A percentile compares a stretch with the other conserved stretches of the same genome.
These are phyloP conservation scores for Automeris io DNA, from an alignment of 2,888 invertebrate genomes.

Conservation along the genomic window DNA sequence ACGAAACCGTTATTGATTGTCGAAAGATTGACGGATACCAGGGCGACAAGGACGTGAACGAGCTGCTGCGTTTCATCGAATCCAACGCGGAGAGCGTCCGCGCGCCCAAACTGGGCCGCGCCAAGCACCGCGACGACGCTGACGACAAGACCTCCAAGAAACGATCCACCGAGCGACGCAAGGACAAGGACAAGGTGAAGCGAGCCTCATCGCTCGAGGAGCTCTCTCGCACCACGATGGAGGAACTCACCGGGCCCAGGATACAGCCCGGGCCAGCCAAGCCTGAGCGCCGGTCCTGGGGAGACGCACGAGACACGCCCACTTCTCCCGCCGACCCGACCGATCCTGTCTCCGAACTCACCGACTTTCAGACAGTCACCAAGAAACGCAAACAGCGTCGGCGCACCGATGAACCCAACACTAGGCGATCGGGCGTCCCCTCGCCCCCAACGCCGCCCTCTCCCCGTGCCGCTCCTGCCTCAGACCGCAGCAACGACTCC, in stretches of 20 bases:
- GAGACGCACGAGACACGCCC: slow-evolving; percentile 69
- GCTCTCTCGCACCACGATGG: slow-evolving; percentile 85
- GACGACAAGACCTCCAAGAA: slow-evolving; percentile 68
- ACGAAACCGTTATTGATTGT: slow-evolving; percentile 76
- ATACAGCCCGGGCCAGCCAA: slow-evolving; percentile 50
- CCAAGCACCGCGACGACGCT: slow-evolving; percentile 59
- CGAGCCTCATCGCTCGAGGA: slow-evolving; percentile 89
- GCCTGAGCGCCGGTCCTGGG: slow-evolving; percentile 80
- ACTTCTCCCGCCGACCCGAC: slow-evolving; percentile 21
- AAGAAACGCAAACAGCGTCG: slow-evolving; percentile 89
- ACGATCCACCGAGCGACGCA: slow-evolving; percentile 67
- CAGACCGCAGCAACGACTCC: slow-evolving; percentile 88
- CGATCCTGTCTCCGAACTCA: slow-evolving; percentile 70
- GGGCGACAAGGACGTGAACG: slow-evolving; percentile 86
- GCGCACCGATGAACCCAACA: slow-evolving; percentile 67
- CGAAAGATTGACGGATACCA: slow-evolving; percentile 86
- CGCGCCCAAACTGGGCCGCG: slow-evolving; percentile 45
- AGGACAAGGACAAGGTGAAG: slow-evolving; percentile 71
- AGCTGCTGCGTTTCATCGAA: slow-evolving; percentile 86
- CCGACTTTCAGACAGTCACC: slow-evolving; percentile 89
- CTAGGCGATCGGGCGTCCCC: slow-evolving; percentile 34
- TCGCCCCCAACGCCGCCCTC: slow-evolving; percentile 56
- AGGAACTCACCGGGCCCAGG: slow-evolving; percentile 79
- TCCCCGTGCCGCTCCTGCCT: slow-evolving; percentile 84
- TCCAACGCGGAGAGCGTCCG: slow-evolving; percentile 69